Evolutionary conservation across 2,797 vertebrate species (phyloP).

Genomic region (Sebastolobus alascanus): DNA sequence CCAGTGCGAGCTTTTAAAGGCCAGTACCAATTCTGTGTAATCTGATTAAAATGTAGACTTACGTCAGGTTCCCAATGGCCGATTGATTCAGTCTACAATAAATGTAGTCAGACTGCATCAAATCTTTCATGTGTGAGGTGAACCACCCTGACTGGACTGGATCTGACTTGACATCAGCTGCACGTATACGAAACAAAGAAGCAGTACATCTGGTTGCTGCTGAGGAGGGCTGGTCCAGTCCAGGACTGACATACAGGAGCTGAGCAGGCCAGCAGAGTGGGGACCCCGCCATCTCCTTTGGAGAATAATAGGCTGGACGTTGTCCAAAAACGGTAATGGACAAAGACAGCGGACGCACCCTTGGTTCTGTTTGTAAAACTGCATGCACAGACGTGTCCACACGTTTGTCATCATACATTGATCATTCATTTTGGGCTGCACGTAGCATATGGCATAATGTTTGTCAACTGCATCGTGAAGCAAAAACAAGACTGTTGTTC

Average conservation of each 20-base stretch:
- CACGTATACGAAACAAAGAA: conserved; percentile 12
- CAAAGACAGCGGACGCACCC: background rate
- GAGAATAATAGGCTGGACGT: background rate
- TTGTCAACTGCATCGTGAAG: background rate
- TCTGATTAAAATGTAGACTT: background rate
- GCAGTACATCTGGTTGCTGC: background rate
- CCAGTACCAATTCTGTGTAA: background rate
- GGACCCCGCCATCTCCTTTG: conserved; percentile 26
- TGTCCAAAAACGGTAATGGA: background rate
- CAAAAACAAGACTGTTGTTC: conserved; percentile 5
- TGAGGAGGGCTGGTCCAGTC: conserved; percentile 9
- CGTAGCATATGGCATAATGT: background rate
- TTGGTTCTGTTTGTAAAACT: background rate
- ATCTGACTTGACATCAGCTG: conserved; percentile 8
- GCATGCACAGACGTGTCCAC: background rate
- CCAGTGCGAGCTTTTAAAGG: background rate
- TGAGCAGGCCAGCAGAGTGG: conserved; percentile 30
- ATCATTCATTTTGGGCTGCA: background rate
- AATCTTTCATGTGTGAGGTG: background rate
- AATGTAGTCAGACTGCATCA: background rate
- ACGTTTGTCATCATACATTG: background rate
- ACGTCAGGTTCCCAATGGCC: background rate
- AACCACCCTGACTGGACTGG: background rate
- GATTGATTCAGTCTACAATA: background rate
- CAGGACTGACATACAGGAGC: conserved; percentile 24